A percentile compares a stretch with the other conserved stretches of the same genome.
Conservation (phyloP, 2,888 invertebrate genomes). For the Chymomyza amoena region DNA sequence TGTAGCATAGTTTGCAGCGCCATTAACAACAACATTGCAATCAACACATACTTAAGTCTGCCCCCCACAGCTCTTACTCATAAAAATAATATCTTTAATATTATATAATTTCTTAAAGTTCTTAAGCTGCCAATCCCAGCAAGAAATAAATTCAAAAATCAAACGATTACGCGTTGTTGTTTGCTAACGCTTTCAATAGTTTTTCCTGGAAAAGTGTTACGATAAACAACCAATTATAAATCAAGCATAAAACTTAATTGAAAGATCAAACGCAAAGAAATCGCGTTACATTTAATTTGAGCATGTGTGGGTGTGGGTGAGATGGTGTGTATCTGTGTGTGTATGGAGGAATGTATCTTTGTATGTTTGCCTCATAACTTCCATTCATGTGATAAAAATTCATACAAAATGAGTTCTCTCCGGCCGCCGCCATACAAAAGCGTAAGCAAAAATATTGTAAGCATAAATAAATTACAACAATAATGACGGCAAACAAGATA, state of each 20-base stretch:
- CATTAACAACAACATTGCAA: constrained; percentile 65
- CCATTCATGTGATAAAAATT: constrained; percentile 45
- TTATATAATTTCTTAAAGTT: neutral
- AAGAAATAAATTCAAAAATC: neutral
- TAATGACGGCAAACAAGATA: constrained; percentile 72
- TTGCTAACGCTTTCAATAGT: neutral
- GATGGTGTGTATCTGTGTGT: neutral
- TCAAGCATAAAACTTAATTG: constrained; percentile 68
- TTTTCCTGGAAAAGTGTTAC: constrained; percentile 8
- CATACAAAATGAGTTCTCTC: constrained; percentile 4
- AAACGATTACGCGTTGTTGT: neutral
- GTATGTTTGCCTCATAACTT: constrained; percentile 58
- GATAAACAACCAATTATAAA: constrained; percentile 61
- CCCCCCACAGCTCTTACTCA: neutral
- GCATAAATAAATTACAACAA: constrained; percentile 72
- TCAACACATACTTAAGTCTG: constrained; percentile 64
- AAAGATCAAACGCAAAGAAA: constrained; percentile 59
- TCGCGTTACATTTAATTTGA: constrained; percentile 17
- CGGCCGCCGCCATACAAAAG: constrained; percentile 30
- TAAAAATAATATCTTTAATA: neutral
- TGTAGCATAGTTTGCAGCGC: constrained; percentile 41
- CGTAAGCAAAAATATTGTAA: constrained; percentile 64
- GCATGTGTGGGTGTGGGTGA: neutral
- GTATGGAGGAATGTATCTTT: constrained; percentile 7
- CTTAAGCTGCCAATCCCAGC: neutral